Evolutionary conservation across 1,140 invertebrate genomes (phyloP), one percentile per base, ranked within the genome.

Genomic region (Caenorhabditis briggsae): DNA sequence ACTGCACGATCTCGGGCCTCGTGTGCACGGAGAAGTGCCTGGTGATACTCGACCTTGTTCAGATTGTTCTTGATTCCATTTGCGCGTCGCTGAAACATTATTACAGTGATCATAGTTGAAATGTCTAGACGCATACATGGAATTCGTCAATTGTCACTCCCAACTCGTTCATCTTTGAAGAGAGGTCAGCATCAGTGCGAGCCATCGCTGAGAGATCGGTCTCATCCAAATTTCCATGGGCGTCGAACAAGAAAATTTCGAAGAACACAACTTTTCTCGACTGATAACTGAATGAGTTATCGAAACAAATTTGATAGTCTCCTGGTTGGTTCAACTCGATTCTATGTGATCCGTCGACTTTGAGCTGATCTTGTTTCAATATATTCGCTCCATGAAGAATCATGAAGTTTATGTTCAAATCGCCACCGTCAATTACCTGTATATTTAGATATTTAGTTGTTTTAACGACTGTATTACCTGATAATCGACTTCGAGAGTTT

Each of bases 271-370:
- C 56, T 88, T 93, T 93, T 18, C 87, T 87, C 12, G 92, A 90
- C 86, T 93, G 92, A 48, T 91, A 90, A 87, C 93, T 93, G 88
- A 93, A 93, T 48, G 92, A 90, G 84, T 93, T 93, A 87, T 93
- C 93, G 89, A 93, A 92, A 78, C 93, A 93, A 1, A 93, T 86
- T 88, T 92, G 91, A 87, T 93, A 93, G 82, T 93, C 93, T 58
- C 87, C 87, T 5, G 59, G 74, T 16, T 87, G 92, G 92, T 83
- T 89, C 78, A 64, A 86, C 83, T 53, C 88, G 20, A 88, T 83
- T 70, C 87, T 70, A 65, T 93, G 90, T 43, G 90, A 90, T 82
- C 91, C 92, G 87, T 93, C 92, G 89, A 89, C 86, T 91, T 92
- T 85, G 87, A 89, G n/a, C 82, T 84, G 58, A 91, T 92, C 59